Evolutionary conservation across 1,140 invertebrate genomes (phyloP), one percentile per base, ranked within the genome.

Genomic region (Bombus difficillimus): DNA sequence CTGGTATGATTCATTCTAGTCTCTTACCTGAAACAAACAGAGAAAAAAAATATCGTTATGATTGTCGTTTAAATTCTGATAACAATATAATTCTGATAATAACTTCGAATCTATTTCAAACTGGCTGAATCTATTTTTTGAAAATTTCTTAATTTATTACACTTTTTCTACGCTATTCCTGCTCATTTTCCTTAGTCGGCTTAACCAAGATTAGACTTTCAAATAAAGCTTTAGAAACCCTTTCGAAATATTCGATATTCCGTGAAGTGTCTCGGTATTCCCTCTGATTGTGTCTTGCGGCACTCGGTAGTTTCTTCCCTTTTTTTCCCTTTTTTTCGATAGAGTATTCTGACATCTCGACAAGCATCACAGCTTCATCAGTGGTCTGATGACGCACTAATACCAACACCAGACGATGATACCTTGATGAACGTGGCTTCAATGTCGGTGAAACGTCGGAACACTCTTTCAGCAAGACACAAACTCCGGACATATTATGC

Each of bases 21-120:
- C 10, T 68, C 85, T 89, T 89, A 90, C 85, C 88, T 89, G 88
- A 81, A 90, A 89, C 68, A 89, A 5, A 83, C 47, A 71, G 8
- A 71, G 75, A 41, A 10, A 2, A 6, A 8, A 10, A 3, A 34
- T 3, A 47, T 39, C 13, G 22, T 59, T 71, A 76, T 6, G 2
- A 69, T 37, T n/a, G n/a, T 59, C 32, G 22, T 13, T 34, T 6
- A 25, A 34, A 57, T 57, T 74, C 8, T 47, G 22, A 74, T 25
- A 13, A 13, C 15, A 25, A 25, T 62, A 8, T 34, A 22, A 37
- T 68, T 34, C 12, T 66, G 47, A 22, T 6, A 53, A 22, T 22
- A 53, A 53, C 6, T 53, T 53, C 18, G 47, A 53, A 53, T 22
- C 1, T n/a, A 62, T 62, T 62, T 62, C 3, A 3, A n/a, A n/a